Evolutionary conservation across 2,797 vertebrate species (phyloP), one percentile per base, ranked within the genome.

Genomic region (Carapus acus): DNA sequence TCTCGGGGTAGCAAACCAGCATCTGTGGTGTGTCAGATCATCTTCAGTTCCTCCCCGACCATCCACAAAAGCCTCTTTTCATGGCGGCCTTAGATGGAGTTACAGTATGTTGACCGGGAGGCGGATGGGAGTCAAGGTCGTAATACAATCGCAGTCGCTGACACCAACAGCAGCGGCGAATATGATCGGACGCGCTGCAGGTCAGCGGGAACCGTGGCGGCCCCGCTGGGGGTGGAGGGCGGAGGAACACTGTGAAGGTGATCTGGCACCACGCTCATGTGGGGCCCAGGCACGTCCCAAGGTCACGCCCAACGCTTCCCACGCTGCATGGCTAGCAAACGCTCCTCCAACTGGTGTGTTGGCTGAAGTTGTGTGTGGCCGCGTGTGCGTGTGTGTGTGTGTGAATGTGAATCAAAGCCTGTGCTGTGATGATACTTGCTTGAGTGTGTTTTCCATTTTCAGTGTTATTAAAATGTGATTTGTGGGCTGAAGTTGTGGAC

Each of bases 271-370:
- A 8, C 41, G 64, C 18, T 48, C 29, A 48, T 58, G 47, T 55
- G 44, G 39, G 11, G 11, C 27, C 27, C 27, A 29, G 27, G 31
- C 4, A n/a, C n/a, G n/a, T n/a, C n/a, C n/a, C n/a, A n/a, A 63
- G 60, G 53, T 54, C 46, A 16, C 65, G 67, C 14, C 21, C 58
- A 40, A 55, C 46, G 52, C 57, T 71, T 59, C 58, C 52, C 57
- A 70, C 55, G 70, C 52, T 82, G 83, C 82, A 87, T 86, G 83
- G 79, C 82, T 86, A 80, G 51, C 57, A 61, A 69, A 64, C 74
- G 79, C 69, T 73, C 58, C 65, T 62, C 67, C 34, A 51, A 65
- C 38, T 47, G 54, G 43, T 78, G 74, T 67, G 78, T 33, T 82
- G 79, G 73, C 74, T 73, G 34, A 64, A 23, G 76, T 66, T 72